Percentiles rank a stretch among this genome's conserved stretches.
Conservation (phyloP, 1,140 invertebrate genomes). For the Chionoecetes opilio region DNA sequence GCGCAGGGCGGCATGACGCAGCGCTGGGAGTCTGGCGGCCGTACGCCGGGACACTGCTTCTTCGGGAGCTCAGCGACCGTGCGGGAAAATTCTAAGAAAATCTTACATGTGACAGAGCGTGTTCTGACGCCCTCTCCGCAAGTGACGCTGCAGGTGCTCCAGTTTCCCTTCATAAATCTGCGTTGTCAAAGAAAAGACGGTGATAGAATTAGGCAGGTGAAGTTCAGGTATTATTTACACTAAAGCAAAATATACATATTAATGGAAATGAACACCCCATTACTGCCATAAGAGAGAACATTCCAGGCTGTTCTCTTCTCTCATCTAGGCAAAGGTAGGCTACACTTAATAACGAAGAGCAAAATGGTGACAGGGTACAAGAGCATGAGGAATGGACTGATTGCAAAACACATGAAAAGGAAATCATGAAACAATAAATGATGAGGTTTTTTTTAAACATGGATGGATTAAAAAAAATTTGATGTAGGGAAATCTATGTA, state of each 20-base stretch:
- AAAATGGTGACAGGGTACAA: neutral
- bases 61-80: slow-evolving; percentile 94
- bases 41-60: slow-evolving; percentile 92
- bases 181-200: slow-evolving; percentile 25
- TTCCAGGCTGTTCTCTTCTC: neutral
- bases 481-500: too few species aligned
- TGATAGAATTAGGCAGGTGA: neutral
- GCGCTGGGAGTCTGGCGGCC: slow-evolving; percentile 90
- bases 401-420: neutral
- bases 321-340: neutral
- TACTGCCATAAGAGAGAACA: neutral
- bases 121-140: slow-evolving; percentile 94
- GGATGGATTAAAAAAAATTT: neutral
- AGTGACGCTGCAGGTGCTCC: slow-evolving; percentile 94
- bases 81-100: slow-evolving; percentile 95
- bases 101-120: slow-evolving; percentile 94
- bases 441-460: too few species aligned
- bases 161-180: slow-evolving; percentile 91
- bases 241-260: too few species aligned
- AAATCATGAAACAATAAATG: neutral
- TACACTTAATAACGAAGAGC: neutral
- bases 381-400: neutral
- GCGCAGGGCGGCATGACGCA: slow-evolving; percentile 91
- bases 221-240: too few species aligned
- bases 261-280: too few species aligned